phyloP scores from a whole-genome alignment of 2,888 invertebrate genomes.

The Panzeria rudis region DNA sequence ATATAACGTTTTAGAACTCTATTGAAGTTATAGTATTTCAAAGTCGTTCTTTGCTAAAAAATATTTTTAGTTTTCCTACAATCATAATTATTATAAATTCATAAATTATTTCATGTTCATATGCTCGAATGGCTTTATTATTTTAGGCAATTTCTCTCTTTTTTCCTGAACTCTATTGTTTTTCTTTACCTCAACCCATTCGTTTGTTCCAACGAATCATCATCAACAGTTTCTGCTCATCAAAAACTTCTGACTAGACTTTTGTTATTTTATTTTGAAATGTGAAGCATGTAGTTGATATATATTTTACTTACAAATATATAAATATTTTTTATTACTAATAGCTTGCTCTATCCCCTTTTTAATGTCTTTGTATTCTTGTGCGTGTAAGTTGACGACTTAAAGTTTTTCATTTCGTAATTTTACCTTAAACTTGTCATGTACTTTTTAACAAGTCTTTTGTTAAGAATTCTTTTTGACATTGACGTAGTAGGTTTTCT shows the following conservation, averaged over 20 bases:
- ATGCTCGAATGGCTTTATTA: conserved; percentile 38
- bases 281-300: conserved; percentile 60
- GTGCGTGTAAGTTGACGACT: conserved; percentile 30
- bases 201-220: not conserved
- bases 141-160: conserved; percentile 41
- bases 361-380: conserved; percentile 12
- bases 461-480: conserved; percentile 76
- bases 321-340: conserved; percentile 36
- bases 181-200: conserved; percentile 1
- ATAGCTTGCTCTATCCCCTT: conserved; percentile 67
- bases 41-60: not conserved
- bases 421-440: conserved; percentile 72
- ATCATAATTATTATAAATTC: not conserved
- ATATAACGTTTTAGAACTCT: too few relatives aligned
- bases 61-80: not conserved
- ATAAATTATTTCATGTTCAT: conserved; percentile 33
- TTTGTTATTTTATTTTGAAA: conserved; percentile 34
- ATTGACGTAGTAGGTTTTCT: conserved; percentile 82
- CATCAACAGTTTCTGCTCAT: not conserved
- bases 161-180: conserved; percentile 33
- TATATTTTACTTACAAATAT: conserved; percentile 31
- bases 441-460: conserved; percentile 71
- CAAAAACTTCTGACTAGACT: conserved; percentile 11
- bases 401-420: conserved; percentile 62
- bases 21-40: not conserved